Base-by-base conservation (phyloP, 2,888 invertebrate species). In the Heliconius hortense region DNA sequence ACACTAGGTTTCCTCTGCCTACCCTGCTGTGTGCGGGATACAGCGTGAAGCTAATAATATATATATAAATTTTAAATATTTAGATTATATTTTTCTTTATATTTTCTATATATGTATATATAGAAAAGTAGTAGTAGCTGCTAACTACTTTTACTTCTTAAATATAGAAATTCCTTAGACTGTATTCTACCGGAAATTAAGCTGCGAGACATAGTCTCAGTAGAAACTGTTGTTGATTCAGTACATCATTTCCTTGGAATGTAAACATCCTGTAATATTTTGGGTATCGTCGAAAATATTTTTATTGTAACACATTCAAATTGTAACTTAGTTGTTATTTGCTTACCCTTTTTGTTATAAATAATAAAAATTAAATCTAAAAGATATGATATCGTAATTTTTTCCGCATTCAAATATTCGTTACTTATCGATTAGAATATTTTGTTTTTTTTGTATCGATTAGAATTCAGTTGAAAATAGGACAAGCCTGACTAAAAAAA, bases 251-350 rank as follows among this genome's bases (percentile, higher is more conserved):
- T 92, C 91, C 92, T 87, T 82, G 87, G 86, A 84, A 85, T 83
- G 86, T 88, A 89, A 90, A 90, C 86, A 88, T 89, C 88, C 88
- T 87, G 87, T 89, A 89, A 90, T 90, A 90, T 90, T 90, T 88
- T 87, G 87, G 87, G 90, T 89, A 89, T 87, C 88, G 88, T 87
- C 86, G 87, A 88, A 89, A 84, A 85, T 86, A 84, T 73, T 72
- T 43, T 53, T 69, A 59, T 60, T 26, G 18, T 43, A 15, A 43
- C 21, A 24, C n/a, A 48, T 70, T n/a, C 56, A 69, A 63, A 56
- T 43, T 26, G 24, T 35, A 59, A 71, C 8, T 26, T 71, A 10
- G 18, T n/a, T 43, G 10, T 39, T 24, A 39, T 39, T 39, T 64
- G n/a, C 39, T 64, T n/a, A 24, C 39, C 3, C 4, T 13, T 39